These are phyloP conservation scores for fruit fly (Drosophila melanogaster) DNA, from an alignment of 1,140 invertebrate genomes.

Conservation along the genomic window DNA sequence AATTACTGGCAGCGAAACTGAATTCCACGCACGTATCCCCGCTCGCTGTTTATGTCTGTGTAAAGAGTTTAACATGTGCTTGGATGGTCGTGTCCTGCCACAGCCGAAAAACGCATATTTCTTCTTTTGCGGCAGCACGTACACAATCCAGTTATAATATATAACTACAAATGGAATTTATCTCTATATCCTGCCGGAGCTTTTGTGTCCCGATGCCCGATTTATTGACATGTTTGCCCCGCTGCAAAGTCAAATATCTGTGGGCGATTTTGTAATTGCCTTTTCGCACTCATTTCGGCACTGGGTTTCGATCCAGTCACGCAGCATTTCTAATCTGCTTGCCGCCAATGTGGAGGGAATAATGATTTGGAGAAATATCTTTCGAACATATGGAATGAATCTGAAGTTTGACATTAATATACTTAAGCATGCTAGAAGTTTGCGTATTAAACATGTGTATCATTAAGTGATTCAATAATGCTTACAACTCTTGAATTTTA, in stretches of 20 bases:
- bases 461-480: too few relatives aligned
- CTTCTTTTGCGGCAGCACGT: constrained; percentile 47
- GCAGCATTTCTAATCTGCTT: background rate
- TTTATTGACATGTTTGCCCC: constrained; percentile 55
- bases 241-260: constrained; percentile 14
- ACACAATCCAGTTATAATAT: constrained; percentile 59
- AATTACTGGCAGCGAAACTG: constrained; percentile 65
- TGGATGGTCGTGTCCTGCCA: constrained; percentile 30
- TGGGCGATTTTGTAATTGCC: constrained; percentile 32
- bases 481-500: too few relatives aligned
- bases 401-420: background rate
- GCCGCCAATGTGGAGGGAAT: background rate
- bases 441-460: too few relatives aligned
- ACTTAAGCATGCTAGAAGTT: background rate
- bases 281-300: constrained; percentile 8
- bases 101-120: constrained; percentile 59
- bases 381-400: background rate
- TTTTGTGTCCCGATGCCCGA: constrained; percentile 2
- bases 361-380: background rate
- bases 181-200: constrained; percentile 16
- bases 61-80: constrained; percentile 82
- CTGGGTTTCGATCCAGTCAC: constrained; percentile 20
- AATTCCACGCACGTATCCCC: constrained; percentile 76
- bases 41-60: constrained; percentile 76
- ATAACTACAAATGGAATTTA: constrained; percentile 64